Percentiles rank a stretch among this genome's conserved stretches.
Conservation (phyloP, 2,888 invertebrate genomes). For the Gymnosoma rotundatum region DNA sequence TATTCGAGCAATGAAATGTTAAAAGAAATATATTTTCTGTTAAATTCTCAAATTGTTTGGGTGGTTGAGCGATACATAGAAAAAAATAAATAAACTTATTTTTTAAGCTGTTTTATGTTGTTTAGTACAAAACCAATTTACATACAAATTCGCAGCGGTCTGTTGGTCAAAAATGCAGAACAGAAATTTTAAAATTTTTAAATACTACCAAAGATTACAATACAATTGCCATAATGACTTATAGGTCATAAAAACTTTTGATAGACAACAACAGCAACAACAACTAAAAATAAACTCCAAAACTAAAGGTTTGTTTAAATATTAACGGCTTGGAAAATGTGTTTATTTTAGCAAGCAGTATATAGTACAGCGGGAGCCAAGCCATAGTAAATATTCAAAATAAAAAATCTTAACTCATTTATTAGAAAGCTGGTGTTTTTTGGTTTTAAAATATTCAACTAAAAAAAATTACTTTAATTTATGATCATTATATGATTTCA, state of each 20-base stretch:
- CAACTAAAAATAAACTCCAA: not conserved
- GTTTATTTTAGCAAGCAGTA: constrained; percentile 27
- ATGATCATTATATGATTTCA: constrained; percentile 59
- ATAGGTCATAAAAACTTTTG: constrained; percentile 66
- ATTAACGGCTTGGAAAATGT: constrained; percentile 52
- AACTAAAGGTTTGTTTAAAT: constrained; percentile 55
- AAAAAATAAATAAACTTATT: constrained; percentile 5
- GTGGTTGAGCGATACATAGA: not conserved
- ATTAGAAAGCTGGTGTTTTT: constrained; percentile 65
- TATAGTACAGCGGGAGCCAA: constrained; percentile 8
- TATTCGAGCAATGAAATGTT: constrained; percentile 53
- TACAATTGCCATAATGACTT: constrained; percentile 42
- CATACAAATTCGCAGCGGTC: constrained; percentile 73
- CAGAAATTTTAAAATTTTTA: constrained; percentile 37
- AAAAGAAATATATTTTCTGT: constrained; percentile 3
- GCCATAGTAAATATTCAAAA: constrained; percentile 14
- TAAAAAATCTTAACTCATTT: constrained; percentile 45
- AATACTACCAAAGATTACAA: constrained; percentile 23
- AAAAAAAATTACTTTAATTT: constrained; percentile 60
- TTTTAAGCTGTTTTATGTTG: constrained; percentile 23
- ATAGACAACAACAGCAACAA: not conserved
- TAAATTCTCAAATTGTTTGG: constrained; percentile 32
- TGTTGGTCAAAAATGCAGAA: constrained; percentile 71
- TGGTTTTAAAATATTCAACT: constrained; percentile 49
- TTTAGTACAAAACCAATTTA: constrained; percentile 70